Base-by-base conservation (phyloP, 2,888 invertebrate genomes). In the Cepaea hortensis region DNA sequence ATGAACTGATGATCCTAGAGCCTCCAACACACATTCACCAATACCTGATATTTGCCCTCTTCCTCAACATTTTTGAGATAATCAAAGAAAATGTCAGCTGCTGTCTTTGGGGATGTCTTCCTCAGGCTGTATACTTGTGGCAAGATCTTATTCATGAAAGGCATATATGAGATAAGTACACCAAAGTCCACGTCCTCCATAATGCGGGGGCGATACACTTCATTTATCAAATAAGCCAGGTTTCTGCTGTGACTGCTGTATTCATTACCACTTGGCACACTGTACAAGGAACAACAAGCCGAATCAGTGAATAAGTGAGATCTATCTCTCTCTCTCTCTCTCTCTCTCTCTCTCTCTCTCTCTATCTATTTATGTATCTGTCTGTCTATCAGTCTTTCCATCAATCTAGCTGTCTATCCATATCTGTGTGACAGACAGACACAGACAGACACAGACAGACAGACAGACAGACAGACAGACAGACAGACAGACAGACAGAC, bases 21-120 rank as follows among this genome's bases (percentile, higher is more conserved):
- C 55, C 55, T 55, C 55, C 55, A 55, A 55, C 11, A 55, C 11
- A 0, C 55, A 55, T 55, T 55, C 7, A 55, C 11, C 18, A 18
- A 79, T 62, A 79, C 79, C 79, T 79, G 62, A 62, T 79, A 79
- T 35, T 79, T 79, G 61, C 79, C 79, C 62, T 79, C 46, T 35
- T 79, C 79, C 23, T 79, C 62, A 79, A 62, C 35, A 23, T 79
- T 35, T 79, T 79, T 79, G 35, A 79, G 79, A 79, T 79, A 18
- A 35, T 62, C 15, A 55, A 79, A 79, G 62, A 79, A 79, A 50
- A 61, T 23, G 13, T 3, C 5, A 13, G 79, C 79, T 35, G 79
- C 79, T 62, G 62, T 62, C 35, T 35, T 35, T n/a, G n/a, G 18
- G 7, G 35, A 35, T 35, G 3, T 79, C 62, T 61, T 23, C 46